Percentiles rank a stretch among this genome's conserved stretches.
Evolutionary conservation across 2,888 invertebrate species (phyloP).

Genomic region (Apamea sordens): DNA sequence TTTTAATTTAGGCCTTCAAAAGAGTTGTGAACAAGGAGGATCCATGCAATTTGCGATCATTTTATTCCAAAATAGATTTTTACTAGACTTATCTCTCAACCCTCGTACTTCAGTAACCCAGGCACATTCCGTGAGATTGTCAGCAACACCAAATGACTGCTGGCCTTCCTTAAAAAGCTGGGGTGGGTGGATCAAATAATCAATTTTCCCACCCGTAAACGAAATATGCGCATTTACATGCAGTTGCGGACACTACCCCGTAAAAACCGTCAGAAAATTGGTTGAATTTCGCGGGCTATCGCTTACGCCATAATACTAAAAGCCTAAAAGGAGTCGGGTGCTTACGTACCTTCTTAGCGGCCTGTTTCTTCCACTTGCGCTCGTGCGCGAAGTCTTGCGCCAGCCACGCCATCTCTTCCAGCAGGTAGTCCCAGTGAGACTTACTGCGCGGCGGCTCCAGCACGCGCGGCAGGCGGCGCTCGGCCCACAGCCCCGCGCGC

Average conservation of each 20-base stretch:
- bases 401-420: slow-evolving; percentile 99
- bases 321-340: too few relatives aligned
- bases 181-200: not conserved
- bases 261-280: too few relatives aligned
- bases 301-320: not conserved
- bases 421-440: slow-evolving; percentile 99
- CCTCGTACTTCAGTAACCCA: not conserved
- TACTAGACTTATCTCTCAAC: too few relatives aligned
- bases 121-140: not conserved
- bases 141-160: not conserved
- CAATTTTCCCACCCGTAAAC: not conserved
- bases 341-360: slow-evolving; percentile 94
- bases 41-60: too few relatives aligned
- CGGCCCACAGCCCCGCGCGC: slow-evolving; percentile 98
- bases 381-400: slow-evolving; percentile 99
- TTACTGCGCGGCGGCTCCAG: slow-evolving; percentile 97
- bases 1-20: too few relatives aligned
- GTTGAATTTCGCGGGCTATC: too few relatives aligned
- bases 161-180: not conserved
- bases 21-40: too few relatives aligned
- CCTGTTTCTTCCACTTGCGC: slow-evolving; percentile 99
- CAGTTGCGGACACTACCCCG: not conserved
- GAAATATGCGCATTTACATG: not conserved
- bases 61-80: too few relatives aligned
- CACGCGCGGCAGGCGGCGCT: slow-evolving; percentile 97